Evolutionary conservation across 2,113 vertebrate species (phyloP).

Genomic region (Pristiophorus japonicus): DNA sequence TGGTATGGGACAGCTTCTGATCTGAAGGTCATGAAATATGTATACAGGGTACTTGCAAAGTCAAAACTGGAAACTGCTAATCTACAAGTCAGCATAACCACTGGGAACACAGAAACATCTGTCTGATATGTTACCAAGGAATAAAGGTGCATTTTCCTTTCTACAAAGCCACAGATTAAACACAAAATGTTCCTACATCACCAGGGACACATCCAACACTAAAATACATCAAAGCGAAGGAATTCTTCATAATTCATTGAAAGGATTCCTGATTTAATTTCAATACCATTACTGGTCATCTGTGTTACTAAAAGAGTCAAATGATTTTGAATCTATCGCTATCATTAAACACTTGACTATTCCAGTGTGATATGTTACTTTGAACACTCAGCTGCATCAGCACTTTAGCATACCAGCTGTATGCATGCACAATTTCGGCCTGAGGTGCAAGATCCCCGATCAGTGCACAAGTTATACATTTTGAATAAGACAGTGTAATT

Average conservation of each 20-base stretch:
- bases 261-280: not conserved
- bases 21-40: not conserved
- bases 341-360: not conserved
- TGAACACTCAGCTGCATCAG: not conserved
- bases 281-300: not conserved
- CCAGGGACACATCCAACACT: not conserved
- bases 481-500: not conserved
- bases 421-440: not conserved
- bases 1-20: not conserved
- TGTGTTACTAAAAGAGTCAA: not conserved
- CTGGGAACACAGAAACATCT: constrained; percentile 9
- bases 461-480: not conserved
- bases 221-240: not conserved
- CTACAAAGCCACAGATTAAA: not conserved
- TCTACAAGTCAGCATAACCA: not conserved
- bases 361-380: not conserved
- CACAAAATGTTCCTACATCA: not conserved
- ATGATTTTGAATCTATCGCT: not conserved
- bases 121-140: not conserved
- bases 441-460: not conserved
- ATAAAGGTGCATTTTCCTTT: not conserved
- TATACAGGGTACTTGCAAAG: not conserved
- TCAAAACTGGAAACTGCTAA: not conserved
- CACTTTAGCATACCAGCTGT: not conserved
- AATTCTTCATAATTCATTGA: not conserved